Evolutionary conservation across 2,888 invertebrate species (phyloP).

Genomic region (Phalera bucephala): DNA sequence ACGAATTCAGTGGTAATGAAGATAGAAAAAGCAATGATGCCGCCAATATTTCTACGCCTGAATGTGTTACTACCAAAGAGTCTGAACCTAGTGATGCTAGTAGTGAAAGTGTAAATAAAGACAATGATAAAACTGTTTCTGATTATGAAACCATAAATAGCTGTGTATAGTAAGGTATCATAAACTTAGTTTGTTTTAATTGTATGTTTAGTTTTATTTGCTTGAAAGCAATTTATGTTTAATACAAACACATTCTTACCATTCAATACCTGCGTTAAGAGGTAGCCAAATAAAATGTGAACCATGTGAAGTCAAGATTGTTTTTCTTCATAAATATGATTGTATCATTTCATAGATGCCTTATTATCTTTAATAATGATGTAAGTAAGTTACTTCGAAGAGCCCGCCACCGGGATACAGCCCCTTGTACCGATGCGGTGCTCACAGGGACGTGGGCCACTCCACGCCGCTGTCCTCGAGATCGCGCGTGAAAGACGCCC

Average conservation of each 20-base stretch:
- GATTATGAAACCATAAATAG: constrained; percentile 7
- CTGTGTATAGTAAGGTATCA: constrained; percentile 6
- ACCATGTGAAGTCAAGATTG: background rate
- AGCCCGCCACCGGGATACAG: too few species aligned
- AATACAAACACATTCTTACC: background rate
- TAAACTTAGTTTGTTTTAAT: constrained; percentile 4
- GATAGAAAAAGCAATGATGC: constrained; percentile 9
- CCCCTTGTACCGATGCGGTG: too few species aligned
- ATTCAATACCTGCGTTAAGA: constrained; percentile 1
- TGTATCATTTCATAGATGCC: too few species aligned
- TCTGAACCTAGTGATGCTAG: constrained; percentile 5
- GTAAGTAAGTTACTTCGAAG: too few species aligned
- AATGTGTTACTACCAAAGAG: background rate
- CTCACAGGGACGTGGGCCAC: too few species aligned
- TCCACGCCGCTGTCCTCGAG: too few species aligned
- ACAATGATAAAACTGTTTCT: constrained; percentile 8
- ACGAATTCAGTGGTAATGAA: constrained; percentile 3
- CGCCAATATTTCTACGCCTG: constrained; percentile 1
- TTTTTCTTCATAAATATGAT: too few species aligned
- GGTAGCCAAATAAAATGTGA: constrained; percentile 1
- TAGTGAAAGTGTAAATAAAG: constrained; percentile 6
- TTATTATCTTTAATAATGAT: too few species aligned
- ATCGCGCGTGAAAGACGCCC: too few species aligned
- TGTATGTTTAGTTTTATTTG: constrained; percentile 19
- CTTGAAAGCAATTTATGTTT: constrained; percentile 28